Conservation (phyloP, 2,888 invertebrate species). For the Hemistola chrysoprasaria region DNA sequence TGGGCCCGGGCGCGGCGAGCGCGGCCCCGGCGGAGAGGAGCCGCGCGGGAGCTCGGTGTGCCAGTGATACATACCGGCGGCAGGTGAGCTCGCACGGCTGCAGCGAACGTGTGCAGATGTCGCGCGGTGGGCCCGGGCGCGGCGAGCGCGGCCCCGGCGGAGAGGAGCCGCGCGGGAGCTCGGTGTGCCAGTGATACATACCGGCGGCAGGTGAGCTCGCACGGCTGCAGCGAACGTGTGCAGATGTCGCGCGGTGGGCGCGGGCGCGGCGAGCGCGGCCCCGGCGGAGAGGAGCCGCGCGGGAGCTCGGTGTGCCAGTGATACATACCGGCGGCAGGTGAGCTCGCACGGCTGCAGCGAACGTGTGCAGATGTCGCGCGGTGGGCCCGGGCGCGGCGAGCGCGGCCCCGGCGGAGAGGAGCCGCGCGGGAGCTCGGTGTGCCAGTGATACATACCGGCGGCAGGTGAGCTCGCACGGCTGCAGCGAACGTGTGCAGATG, state of each 20-base stretch:
- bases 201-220: too few relatives aligned
- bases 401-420: constrained; percentile 50
- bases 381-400: constrained; percentile 82
- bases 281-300: constrained; percentile 44
- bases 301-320: constrained; percentile 47
- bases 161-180: too few relatives aligned
- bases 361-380: constrained; percentile 85
- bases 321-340: constrained; percentile 35
- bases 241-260: too few relatives aligned
- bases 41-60: too few relatives aligned
- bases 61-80: too few relatives aligned
- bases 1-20: too few relatives aligned
- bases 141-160: too few relatives aligned
- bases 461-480: constrained; percentile 60
- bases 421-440: constrained; percentile 39
- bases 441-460: constrained; percentile 38
- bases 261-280: too few relatives aligned
- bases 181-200: too few relatives aligned
- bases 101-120: constrained; percentile 39
- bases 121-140: too few relatives aligned
- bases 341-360: constrained; percentile 77
- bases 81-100: too few relatives aligned
- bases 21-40: too few relatives aligned
- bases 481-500: constrained; percentile 86
- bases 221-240: constrained; percentile 68